Evolutionary conservation across 2,888 invertebrate species (phyloP), one percentile per base, ranked within the genome.

Genomic region (Chromoteleia sp.): DNA sequence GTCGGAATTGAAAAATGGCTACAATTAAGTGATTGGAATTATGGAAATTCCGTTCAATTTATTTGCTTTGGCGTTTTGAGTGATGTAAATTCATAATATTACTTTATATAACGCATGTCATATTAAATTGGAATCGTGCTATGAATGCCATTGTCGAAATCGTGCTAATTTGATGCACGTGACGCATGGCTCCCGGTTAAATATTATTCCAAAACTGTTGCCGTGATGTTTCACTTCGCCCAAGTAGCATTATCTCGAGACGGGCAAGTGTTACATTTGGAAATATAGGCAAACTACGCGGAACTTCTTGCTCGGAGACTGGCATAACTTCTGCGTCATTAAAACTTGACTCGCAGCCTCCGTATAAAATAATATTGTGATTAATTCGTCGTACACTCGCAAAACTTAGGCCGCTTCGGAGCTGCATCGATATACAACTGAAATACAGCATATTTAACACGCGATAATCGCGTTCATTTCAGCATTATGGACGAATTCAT

Each of bases 211-310:
- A 61, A 70, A 81, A 76, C 59, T 76, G 70, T 58, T 56, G 45
- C 56, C 71, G 52, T 65, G 75, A 76, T 81, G 81, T 76, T 81
- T 81, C 73, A 76, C 76, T 75, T 70, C n/a, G 67, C 41, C 59
- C 61, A 68, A 81, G 81, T 67, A 61, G 76, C 77, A 81, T 77
- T 81, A 76, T 81, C 76, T 71, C 59, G 73, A 81, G 73, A 68
- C 77, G 67, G 56, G 76, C 77, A 45, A 73, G 73, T 61, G 63
- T 77, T 68, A 77, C 81, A 73, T 81, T 77, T 61, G 73, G 73
- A 81, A 81, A 81, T 71, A 65, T 65, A 71, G 58, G 58, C 73
- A 48, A 81, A 81, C 76, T 81, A 19, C 52, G 76, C 15, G 52
- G 10, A 81, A 76, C 67, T 75, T 68, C 61, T 19, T 33, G 48